Conservation (phyloP, 2,797 vertebrate genomes). For the Rhinophrynus dorsalis region DNA sequence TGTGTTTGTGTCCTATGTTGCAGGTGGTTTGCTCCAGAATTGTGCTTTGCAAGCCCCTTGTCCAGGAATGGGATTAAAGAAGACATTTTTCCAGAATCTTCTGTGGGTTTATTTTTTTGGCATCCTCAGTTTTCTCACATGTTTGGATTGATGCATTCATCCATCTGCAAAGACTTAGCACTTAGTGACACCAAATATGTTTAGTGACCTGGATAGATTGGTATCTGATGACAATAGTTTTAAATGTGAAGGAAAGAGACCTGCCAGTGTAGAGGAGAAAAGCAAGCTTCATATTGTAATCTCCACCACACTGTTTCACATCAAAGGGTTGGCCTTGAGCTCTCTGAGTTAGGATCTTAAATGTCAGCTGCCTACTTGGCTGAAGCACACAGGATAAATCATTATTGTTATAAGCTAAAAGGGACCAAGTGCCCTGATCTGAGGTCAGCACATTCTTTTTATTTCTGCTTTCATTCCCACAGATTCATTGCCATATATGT, state of each 20-base stretch:
- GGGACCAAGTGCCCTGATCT: conserved; percentile 22
- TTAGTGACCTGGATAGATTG: conserved; percentile 38
- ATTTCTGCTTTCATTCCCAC: background rate
- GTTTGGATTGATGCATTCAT: conserved; percentile 19
- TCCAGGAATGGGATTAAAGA: background rate
- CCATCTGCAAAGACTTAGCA: conserved; percentile 19
- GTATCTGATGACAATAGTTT: conserved; percentile 37
- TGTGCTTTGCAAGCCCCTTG: background rate
- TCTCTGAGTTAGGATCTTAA: conserved; percentile 43
- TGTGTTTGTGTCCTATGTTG: too few species aligned
- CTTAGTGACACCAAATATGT: conserved; percentile 21
- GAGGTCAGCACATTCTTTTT: conserved; percentile 6
- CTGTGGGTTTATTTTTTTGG: too few species aligned
- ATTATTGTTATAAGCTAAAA: conserved; percentile 35
- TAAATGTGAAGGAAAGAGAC: conserved; percentile 33
- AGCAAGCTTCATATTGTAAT: conserved; percentile 25
- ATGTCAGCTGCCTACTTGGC: conserved; percentile 43
- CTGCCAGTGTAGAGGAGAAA: conserved; percentile 23
- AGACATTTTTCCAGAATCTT: background rate
- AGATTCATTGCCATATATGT: background rate
- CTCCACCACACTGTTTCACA: conserved; percentile 36
- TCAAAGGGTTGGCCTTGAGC: conserved; percentile 40
- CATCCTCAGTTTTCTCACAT: conserved; percentile 19
- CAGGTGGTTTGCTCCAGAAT: too few species aligned
- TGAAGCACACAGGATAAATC: conserved; percentile 33